Conservation (phyloP, 2,113 vertebrate species). For the Chlamydotis undulata region DNA sequence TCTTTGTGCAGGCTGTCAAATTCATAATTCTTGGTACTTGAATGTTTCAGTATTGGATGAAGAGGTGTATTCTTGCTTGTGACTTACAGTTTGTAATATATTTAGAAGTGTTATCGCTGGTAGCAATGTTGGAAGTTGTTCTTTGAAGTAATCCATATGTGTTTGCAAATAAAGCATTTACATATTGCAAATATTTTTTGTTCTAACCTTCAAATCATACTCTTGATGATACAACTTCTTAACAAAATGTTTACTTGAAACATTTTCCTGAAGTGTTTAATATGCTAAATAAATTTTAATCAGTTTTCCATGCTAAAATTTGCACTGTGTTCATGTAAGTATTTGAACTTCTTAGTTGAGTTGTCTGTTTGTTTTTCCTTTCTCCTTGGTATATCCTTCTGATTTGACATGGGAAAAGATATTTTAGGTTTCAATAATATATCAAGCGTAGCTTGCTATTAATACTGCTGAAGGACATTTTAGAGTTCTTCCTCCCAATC, state of each 20-base stretch:
- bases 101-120: neutral
- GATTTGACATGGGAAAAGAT: neutral
- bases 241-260: neutral
- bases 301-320: neutral
- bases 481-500: neutral
- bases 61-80: neutral
- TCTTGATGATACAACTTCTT: neutral
- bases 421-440: neutral
- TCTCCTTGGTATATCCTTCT: constrained; percentile 1
- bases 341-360: neutral
- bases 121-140: neutral
- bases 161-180: neutral
- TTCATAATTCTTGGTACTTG: accelerated
- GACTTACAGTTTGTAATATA: neutral
- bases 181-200: neutral
- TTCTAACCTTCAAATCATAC: neutral
- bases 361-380: neutral
- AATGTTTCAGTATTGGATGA: neutral
- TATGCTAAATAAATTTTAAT: constrained; percentile 30
- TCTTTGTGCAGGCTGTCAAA: neutral
- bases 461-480: neutral
- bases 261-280: neutral
- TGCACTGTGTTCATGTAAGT: neutral
- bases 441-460: neutral
- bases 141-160: neutral